Base-by-base conservation (phyloP, 1,140 invertebrate genomes). In the Lepidostoma basale region DNA sequence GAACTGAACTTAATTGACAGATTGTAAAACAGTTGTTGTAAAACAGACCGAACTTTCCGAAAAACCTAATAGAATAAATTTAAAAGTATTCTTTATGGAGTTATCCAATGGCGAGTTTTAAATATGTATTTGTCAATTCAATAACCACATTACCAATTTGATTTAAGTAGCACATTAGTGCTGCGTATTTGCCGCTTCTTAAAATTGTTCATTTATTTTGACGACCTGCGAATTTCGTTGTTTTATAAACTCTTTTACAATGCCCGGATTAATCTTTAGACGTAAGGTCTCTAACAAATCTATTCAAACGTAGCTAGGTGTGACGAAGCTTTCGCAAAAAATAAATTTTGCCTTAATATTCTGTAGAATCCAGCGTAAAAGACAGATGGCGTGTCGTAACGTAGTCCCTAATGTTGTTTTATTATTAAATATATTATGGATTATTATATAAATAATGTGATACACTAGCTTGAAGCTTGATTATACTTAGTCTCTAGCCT, bases 271-370 rank as follows among this genome's bases (percentile, higher is more conserved):
- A 9, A 23, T 49, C 18, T 36, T 56, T 56, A 56, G 52, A 12
- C 22, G n/a, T 39, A 33, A 26, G 8, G 23, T 56, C 36, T 56
- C 52, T 33, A 56, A 56, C 52, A 56, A 56, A 56, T 56, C 52
- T 56, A 56, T 56, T 33, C 52, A 56, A 56, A n/a, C 14, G 26
- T 56, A 56, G 52, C 14, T 56, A 56, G 52, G 26, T 20, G 18
- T 18, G 52, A 33, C 8, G 52, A 56, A 33, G 26, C 52, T 56
- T 56, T 56, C 30, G 3, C n/a, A 30, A 52, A 56, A n/a, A 56
- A 56, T 56, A 56, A 56, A 56, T 33, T 56, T 56, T 56, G 52
- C 52, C 52, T 56, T 56, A 56, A 56, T 3, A 56, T 56, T 4
- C 36, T 56, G 36, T 33, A 56, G n/a, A 36, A 56, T n/a, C 12